A percentile compares a stretch with the other conserved stretches of the same genome.
Conservation (phyloP, 2,888 invertebrate species). For the Pyrgus malvae region DNA sequence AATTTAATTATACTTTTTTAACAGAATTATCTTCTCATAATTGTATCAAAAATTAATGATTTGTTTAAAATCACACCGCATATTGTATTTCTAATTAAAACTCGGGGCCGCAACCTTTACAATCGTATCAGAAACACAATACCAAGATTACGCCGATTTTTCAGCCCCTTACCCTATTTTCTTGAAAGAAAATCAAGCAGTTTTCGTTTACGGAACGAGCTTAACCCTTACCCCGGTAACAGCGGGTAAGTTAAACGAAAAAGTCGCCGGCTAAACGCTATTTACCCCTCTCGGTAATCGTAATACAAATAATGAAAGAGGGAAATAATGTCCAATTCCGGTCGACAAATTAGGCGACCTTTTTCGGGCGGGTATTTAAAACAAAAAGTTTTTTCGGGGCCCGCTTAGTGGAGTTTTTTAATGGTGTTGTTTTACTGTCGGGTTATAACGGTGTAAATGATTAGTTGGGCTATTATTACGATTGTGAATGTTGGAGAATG, state of each 20-base stretch:
- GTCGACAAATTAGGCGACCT: slow-evolving; percentile 77
- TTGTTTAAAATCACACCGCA: neutral
- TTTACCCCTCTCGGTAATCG: slow-evolving; percentile 76
- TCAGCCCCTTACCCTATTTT: slow-evolving; percentile 37
- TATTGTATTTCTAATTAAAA: slow-evolving; percentile 11
- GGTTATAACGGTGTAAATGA: slow-evolving; percentile 2
- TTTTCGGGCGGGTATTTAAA: slow-evolving; percentile 65
- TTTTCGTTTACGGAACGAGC: slow-evolving; percentile 65
- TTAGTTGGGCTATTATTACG: neutral
- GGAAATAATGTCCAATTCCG: slow-evolving; percentile 76
- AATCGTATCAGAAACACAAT: slow-evolving; percentile 21
- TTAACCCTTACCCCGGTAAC: slow-evolving; percentile 70
- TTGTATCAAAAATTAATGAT: too few relatives aligned
- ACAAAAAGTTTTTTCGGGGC: slow-evolving; percentile 51
- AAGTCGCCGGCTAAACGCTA: slow-evolving; percentile 70
- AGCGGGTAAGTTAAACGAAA: slow-evolving; percentile 69
- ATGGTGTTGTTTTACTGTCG: slow-evolving; percentile 20
- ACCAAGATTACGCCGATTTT: slow-evolving; percentile 33
- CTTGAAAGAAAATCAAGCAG: slow-evolving; percentile 48
- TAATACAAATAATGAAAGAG: slow-evolving; percentile 75
- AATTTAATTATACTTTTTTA: too few relatives aligned
- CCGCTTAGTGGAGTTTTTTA: slow-evolving; percentile 23
- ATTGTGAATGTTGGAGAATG: neutral
- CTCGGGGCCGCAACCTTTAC: neutral
- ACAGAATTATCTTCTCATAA: neutral